Conservation (phyloP, 2,113 vertebrate genomes). For the Fregata magnificens region DNA sequence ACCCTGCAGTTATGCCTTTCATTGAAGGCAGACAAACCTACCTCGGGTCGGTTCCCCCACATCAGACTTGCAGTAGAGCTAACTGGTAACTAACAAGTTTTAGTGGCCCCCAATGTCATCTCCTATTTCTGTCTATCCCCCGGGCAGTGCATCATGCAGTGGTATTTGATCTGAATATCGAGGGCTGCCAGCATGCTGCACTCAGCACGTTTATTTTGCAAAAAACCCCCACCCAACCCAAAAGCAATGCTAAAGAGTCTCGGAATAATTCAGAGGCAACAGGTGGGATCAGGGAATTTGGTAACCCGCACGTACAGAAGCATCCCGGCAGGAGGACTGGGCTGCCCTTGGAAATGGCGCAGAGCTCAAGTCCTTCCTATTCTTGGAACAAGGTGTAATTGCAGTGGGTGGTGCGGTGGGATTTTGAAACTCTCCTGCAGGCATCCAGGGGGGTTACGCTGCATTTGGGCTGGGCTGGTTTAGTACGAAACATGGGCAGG, state of each 20-base stretch:
- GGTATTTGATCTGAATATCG: background rate
- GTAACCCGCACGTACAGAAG: background rate
- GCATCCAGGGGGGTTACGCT: background rate
- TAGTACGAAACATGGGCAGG: background rate
- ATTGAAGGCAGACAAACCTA: background rate
- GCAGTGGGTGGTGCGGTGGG: background rate
- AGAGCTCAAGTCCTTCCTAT: background rate
- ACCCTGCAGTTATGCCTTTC: background rate
- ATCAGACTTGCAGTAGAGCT: background rate
- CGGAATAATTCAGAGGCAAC: background rate
- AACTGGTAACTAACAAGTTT: background rate
- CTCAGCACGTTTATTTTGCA: background rate
- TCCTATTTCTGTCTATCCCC: background rate
- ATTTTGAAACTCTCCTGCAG: background rate
- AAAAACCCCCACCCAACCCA: accelerated
- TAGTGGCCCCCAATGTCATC: background rate
- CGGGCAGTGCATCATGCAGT: background rate
- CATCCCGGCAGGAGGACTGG: background rate
- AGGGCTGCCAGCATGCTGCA: background rate
- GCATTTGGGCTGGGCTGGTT: background rate
- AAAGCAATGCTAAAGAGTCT: background rate
- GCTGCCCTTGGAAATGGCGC: background rate
- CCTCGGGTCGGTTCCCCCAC: background rate
- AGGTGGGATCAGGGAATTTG: background rate
- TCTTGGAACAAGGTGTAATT: background rate